Conservation (phyloP, 1,140 invertebrate genomes). For the Nephila pilipes region DNA sequence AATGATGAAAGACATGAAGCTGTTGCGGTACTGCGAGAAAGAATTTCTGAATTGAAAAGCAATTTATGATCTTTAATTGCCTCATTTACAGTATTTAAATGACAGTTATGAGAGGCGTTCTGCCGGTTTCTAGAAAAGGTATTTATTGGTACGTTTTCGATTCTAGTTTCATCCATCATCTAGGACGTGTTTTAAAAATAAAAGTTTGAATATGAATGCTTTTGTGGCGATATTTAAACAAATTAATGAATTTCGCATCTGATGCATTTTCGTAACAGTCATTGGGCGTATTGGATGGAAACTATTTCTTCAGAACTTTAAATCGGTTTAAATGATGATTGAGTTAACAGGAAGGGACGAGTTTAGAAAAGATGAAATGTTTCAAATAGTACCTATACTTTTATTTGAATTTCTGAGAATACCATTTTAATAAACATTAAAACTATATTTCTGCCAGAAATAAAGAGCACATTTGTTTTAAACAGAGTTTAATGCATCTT, state of each 20-base stretch:
- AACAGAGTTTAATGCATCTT: too few species aligned
- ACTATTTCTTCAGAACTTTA: background rate
- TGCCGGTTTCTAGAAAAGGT: background rate
- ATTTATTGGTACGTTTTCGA: background rate
- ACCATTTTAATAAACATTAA: too few species aligned
- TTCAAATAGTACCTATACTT: too few species aligned
- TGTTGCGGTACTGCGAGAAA: conserved; percentile 9
- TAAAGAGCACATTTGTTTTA: too few species aligned
- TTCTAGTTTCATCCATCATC: conserved; percentile 24
- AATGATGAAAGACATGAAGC: background rate
- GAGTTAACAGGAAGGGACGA: background rate
- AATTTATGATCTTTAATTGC: conserved; percentile 60
- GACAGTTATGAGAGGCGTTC: conserved; percentile 14
- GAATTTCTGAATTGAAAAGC: conserved; percentile 21
- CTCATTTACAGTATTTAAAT: conserved; percentile 39
- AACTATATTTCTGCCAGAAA: too few species aligned
- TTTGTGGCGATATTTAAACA: background rate
- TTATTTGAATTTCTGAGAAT: too few species aligned
- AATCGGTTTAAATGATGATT: too few species aligned
- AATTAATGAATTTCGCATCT: background rate
- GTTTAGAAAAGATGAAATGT: too few species aligned
- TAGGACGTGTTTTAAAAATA: conserved; percentile 4
- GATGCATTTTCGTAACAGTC: background rate
- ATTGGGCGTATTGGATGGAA: background rate
- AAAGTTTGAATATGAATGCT: conserved; percentile 2